Evolutionary conservation across 1,140 invertebrate genomes (phyloP).

Genomic region (Leucophenga varia): DNA sequence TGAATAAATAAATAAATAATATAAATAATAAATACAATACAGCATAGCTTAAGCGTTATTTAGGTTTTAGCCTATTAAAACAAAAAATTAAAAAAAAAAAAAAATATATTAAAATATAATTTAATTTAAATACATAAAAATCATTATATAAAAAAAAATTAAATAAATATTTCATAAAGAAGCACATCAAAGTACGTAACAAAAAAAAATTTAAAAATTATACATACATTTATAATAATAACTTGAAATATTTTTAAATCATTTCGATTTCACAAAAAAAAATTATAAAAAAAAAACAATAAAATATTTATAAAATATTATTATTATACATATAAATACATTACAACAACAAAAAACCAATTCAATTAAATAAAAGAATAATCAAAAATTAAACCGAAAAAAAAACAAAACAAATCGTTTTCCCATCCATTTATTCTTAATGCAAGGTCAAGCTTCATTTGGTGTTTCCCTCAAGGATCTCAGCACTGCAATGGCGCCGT

Average conservation of each 20-base stretch:
- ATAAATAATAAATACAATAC: too few relatives aligned
- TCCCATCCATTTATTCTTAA: too few relatives aligned
- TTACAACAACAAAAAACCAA: conserved; percentile 5
- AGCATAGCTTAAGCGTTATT: too few relatives aligned
- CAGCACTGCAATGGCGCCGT: too few relatives aligned
- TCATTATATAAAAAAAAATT: not conserved
- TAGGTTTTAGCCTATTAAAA: too few relatives aligned
- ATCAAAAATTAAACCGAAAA: too few relatives aligned
- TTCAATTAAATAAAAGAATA: conserved; percentile 1
- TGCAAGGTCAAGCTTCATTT: too few relatives aligned
- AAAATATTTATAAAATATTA: conserved; percentile 6
- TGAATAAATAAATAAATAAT: too few relatives aligned
- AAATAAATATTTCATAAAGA: not conserved
- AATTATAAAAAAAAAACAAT: not conserved
- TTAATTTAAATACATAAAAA: not conserved
- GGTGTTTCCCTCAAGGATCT: too few relatives aligned
- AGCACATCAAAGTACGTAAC: not conserved
- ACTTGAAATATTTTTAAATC: not conserved
- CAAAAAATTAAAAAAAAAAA: too few relatives aligned
- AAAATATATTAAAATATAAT: not conserved
- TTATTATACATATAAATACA: conserved; percentile 17
- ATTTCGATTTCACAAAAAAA: not conserved
- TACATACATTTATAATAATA: not conserved
- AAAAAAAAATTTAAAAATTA: not conserved
- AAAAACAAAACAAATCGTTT: too few relatives aligned